Evolutionary conservation across 1,140 invertebrate species (phyloP).

Genomic region (Drosophila pseudoananassae): DNA sequence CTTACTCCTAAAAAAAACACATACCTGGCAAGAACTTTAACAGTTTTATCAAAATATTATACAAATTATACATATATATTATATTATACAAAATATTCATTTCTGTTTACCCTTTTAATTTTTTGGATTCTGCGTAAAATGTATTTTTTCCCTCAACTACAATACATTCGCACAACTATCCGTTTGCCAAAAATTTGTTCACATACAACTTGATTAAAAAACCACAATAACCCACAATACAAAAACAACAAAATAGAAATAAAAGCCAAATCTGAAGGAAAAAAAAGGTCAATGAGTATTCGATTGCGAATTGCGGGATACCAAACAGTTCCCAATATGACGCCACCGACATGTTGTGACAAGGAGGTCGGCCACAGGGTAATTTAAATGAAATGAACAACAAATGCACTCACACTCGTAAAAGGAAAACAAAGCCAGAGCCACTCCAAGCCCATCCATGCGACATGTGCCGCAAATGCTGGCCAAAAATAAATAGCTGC

Average conservation of each 20-base stretch:
- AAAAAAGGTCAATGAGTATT: constrained; percentile 61
- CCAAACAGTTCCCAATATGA: constrained; percentile 73
- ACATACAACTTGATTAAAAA: constrained; percentile 81
- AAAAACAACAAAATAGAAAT: constrained; percentile 15
- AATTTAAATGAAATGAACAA: constrained; percentile 83
- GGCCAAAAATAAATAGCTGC: constrained; percentile 70
- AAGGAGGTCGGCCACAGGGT: constrained; percentile 78
- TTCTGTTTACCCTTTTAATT: neutral
- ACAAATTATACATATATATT: too few species aligned
- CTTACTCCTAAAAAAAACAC: too few species aligned
- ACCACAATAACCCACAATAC: constrained; percentile 60
- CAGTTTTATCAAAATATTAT: too few species aligned
- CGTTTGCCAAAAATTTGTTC: constrained; percentile 56
- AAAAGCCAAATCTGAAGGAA: constrained; percentile 23
- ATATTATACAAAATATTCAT: neutral
- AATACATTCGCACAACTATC: constrained; percentile 15
- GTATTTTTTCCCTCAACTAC: constrained; percentile 1
- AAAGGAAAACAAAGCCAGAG: constrained; percentile 49
- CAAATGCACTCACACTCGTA: constrained; percentile 67
- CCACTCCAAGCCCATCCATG: constrained; percentile 39
- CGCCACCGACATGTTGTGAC: constrained; percentile 68
- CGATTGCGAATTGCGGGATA: constrained; percentile 62
- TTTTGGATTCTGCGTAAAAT: neutral
- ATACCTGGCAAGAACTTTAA: too few species aligned
- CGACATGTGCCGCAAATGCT: constrained; percentile 76